Evolutionary conservation across 2,888 invertebrate genomes (phyloP).

Genomic region (Cheilosia vernalis): DNA sequence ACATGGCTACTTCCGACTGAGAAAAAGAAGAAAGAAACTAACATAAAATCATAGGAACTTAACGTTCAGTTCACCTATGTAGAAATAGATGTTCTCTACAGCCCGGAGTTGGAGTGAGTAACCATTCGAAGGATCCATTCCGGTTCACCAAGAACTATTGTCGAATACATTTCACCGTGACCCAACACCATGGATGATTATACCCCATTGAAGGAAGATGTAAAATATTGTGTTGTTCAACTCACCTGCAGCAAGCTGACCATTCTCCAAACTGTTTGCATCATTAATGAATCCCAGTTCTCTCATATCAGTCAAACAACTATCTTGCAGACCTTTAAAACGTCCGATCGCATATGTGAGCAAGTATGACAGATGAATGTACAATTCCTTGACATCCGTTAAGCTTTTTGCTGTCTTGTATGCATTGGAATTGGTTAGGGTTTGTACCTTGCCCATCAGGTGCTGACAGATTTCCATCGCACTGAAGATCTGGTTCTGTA

Average conservation of each 20-base stretch:
- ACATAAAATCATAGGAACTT: too few species aligned
- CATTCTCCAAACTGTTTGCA: conserved; percentile 82
- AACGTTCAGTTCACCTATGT: too few species aligned
- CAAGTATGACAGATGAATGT: conserved; percentile 83
- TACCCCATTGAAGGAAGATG: neutral
- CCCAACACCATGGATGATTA: conserved; percentile 23
- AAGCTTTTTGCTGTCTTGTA: conserved; percentile 82
- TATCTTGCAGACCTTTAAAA: conserved; percentile 82
- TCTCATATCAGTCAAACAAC: conserved; percentile 82
- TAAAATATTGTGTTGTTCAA: conserved; percentile 18
- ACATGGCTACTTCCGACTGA: too few species aligned
- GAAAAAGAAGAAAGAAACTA: too few species aligned
- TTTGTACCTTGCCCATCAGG: conserved; percentile 82
- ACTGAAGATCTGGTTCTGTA: conserved; percentile 82
- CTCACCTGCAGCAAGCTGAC: conserved; percentile 82
- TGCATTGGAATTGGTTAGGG: conserved; percentile 83
- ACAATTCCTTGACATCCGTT: conserved; percentile 82
- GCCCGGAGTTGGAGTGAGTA: too few species aligned
- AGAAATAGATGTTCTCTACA: too few species aligned
- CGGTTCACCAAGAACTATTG: neutral
- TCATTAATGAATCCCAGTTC: conserved; percentile 82
- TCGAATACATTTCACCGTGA: conserved; percentile 15
- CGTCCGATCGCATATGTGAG: conserved; percentile 83
- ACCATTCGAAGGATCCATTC: too few species aligned
- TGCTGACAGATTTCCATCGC: conserved; percentile 83